phyloP scores from a whole-genome alignment of 2,797 vertebrate species.

The Lutjanus argentimaculatus region DNA sequence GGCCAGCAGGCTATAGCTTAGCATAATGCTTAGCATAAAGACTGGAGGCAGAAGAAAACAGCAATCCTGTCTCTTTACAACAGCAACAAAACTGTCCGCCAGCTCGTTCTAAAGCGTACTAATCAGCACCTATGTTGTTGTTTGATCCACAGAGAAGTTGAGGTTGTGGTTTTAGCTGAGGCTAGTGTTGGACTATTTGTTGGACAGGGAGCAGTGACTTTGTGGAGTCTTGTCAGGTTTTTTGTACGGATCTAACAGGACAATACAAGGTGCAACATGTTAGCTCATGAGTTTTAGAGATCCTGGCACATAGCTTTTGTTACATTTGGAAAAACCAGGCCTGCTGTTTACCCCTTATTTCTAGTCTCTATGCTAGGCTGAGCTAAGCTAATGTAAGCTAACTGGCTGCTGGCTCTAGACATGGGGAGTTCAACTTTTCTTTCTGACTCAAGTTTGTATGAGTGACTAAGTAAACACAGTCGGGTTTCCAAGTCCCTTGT shows the following conservation, averaged over 20 bases:
- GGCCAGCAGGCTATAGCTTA: background rate
- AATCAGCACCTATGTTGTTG: background rate
- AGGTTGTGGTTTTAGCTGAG: background rate
- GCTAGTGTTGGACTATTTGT: background rate
- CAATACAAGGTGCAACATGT: background rate
- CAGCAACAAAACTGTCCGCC: background rate
- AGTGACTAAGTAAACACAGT: too few relatives aligned
- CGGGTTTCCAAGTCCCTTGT: too few relatives aligned
- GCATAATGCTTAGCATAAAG: constrained; percentile 2
- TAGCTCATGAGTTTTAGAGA: background rate
- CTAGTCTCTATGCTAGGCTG: background rate
- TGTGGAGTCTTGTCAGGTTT: background rate
- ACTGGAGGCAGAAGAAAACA: background rate
- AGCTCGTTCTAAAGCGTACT: background rate
- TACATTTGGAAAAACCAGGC: too few relatives aligned
- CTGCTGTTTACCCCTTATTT: background rate
- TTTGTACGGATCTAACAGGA: background rate
- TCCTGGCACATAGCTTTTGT: background rate
- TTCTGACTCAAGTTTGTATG: too few relatives aligned
- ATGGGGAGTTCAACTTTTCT: too few relatives aligned
- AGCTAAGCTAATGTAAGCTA: background rate
- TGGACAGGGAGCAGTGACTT: background rate
- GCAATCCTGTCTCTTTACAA: background rate
- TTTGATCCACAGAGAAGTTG: too few relatives aligned
- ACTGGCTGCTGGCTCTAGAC: background rate